A percentile compares a stretch with the other conserved stretches of the same genome.
phyloP scores from a whole-genome alignment of 2,888 invertebrate species.

The Plebejus anna region DNA sequence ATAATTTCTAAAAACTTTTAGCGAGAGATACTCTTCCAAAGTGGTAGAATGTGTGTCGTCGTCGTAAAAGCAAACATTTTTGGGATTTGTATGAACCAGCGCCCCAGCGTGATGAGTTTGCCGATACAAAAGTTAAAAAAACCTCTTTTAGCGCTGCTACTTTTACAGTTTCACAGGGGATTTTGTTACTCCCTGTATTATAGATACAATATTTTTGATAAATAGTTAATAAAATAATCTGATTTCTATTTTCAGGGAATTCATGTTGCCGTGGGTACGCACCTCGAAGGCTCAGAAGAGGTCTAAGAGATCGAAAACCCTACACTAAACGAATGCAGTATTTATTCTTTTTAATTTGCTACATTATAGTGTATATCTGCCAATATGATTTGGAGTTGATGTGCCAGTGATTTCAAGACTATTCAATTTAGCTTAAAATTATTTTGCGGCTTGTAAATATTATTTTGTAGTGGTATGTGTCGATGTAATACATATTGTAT shows the following conservation, averaged over 20 bases:
- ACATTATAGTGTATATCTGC: background rate
- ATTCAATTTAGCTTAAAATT: conserved; percentile 2
- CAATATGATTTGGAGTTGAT: conserved; percentile 4
- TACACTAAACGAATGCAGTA: conserved; percentile 46
- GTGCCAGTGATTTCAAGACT: conserved; percentile 21
- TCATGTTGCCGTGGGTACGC: conserved; percentile 65
- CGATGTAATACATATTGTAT: conserved; percentile 8
- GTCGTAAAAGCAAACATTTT: no score
- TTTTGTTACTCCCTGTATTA: no score
- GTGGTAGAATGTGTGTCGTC: no score
- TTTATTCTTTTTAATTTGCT: conserved; percentile 9
- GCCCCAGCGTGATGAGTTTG: no score
- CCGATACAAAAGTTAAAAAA: no score
- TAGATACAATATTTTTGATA: no score
- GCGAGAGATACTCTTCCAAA: no score
- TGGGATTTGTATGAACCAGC: no score
- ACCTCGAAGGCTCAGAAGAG: conserved; percentile 63
- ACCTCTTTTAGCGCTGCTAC: no score
- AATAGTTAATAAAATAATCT: background rate
- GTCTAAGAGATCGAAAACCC: conserved; percentile 64
- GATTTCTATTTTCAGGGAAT: conserved; percentile 52
- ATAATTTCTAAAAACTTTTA: no score
- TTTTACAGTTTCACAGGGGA: no score
- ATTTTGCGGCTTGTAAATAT: conserved; percentile 24
- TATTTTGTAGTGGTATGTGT: conserved; percentile 2